These are phyloP conservation scores for Darevskia mixta DNA, from an alignment of 2,797 vertebrate genomes.

Conservation along the genomic window DNA sequence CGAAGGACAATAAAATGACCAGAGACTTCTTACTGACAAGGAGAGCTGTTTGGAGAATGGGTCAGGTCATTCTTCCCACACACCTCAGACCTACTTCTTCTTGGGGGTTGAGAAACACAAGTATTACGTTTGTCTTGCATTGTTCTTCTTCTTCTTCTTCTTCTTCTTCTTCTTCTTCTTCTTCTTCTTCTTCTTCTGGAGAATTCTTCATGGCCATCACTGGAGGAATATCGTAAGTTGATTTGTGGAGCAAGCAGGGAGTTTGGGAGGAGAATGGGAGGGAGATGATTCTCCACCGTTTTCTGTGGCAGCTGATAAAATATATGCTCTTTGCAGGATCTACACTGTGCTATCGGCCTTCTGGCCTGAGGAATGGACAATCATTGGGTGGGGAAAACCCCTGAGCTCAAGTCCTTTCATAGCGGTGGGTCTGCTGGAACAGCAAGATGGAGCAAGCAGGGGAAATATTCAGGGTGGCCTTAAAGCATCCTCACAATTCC, in stretches of 20 bases:
- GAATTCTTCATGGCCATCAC: slow-evolving; percentile 26
- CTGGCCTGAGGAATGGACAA: background rate
- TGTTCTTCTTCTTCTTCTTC: slow-evolving; percentile 5
- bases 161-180: slow-evolving; percentile 18
- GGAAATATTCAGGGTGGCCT: background rate
- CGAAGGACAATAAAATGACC: too few species aligned
- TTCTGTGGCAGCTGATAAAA: background rate
- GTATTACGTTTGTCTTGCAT: slow-evolving; percentile 1
- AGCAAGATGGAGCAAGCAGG: background rate
- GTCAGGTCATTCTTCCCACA: too few species aligned
- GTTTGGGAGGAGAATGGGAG: background rate
- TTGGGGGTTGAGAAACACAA: too few species aligned
- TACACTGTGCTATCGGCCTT: background rate
- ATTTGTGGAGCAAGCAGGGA: slow-evolving; percentile 20
- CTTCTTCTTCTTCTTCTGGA: background rate
- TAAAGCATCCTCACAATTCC: too few species aligned
- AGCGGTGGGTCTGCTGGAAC: background rate
- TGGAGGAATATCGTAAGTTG: background rate
- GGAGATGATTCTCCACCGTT: background rate
- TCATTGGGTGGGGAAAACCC: background rate
- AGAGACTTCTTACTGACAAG: too few species aligned
- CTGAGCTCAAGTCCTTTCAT: background rate
- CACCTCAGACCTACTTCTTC: too few species aligned
- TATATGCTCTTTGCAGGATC: background rate
- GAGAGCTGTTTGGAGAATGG: too few species aligned